These are phyloP conservation scores for Palloptera scutellata DNA, from an alignment of 2,888 invertebrate species.

Conservation along the genomic window DNA sequence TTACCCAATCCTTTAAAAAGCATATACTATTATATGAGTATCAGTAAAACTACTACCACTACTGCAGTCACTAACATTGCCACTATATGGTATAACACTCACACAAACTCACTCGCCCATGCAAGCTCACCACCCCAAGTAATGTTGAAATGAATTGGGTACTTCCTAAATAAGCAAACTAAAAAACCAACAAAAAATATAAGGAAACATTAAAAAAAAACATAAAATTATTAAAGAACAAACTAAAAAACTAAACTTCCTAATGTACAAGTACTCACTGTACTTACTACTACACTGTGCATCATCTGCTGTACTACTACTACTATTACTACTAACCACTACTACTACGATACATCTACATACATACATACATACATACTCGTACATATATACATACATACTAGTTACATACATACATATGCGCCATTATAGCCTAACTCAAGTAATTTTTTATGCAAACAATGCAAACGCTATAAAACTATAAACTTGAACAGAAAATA, in stretches of 20 bases:
- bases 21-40: too few relatives aligned
- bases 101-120: slow-evolving; percentile 1
- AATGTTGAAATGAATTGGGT: slow-evolving; percentile 20
- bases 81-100: too few relatives aligned
- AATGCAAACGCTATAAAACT: slow-evolving; percentile 11
- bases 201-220: background rate
- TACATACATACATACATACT: too few relatives aligned
- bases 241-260: slow-evolving; percentile 36
- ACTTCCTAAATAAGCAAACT: slow-evolving; percentile 32
- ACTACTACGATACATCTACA: too few relatives aligned
- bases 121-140: background rate
- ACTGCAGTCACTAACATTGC: slow-evolving; percentile 1
- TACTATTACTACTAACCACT: slow-evolving; percentile 4
- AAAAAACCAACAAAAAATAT: background rate
- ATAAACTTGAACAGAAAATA: slow-evolving; percentile 5
- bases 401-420: too few relatives aligned
- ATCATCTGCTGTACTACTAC: slow-evolving; percentile 11
- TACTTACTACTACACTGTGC: too few relatives aligned
- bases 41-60: too few relatives aligned
- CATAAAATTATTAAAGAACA: slow-evolving; percentile 26
- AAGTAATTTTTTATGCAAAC: background rate
- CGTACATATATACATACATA: too few relatives aligned
- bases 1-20: too few relatives aligned
- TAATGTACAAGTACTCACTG: slow-evolving; percentile 20
- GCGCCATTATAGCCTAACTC: too few relatives aligned